These are phyloP conservation scores for Papilio gigon DNA, from an alignment of 2,888 invertebrate genomes.

Conservation along the genomic window DNA sequence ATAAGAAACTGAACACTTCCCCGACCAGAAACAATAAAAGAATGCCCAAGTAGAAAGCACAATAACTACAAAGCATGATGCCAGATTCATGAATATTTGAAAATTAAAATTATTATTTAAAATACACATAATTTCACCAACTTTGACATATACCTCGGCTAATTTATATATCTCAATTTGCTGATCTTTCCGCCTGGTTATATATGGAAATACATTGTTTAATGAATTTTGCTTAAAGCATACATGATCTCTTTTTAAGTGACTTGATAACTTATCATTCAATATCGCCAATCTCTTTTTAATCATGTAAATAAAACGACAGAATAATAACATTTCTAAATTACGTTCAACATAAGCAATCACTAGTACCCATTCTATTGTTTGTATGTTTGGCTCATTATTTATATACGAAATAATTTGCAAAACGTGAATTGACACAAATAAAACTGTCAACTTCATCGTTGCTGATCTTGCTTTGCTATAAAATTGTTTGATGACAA, in stretches of 20 bases:
- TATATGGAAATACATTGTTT: not conserved
- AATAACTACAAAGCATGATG: not conserved
- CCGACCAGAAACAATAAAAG: constrained; percentile 3
- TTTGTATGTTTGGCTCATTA: not conserved
- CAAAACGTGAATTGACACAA: constrained; percentile 6
- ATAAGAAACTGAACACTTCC: not conserved
- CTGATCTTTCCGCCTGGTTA: not conserved
- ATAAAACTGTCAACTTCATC: not conserved
- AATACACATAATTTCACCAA: not conserved
- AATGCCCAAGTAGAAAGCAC: not conserved
- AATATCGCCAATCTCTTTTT: constrained; percentile 10
- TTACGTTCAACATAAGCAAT: constrained; percentile 23
- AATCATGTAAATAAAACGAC: constrained; percentile 3
- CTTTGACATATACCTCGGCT: not conserved
- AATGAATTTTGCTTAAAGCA: not conserved
- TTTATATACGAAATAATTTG: not conserved
- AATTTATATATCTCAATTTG: not conserved
- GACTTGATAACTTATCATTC: not conserved
- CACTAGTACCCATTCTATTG: not conserved
- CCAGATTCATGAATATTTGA: constrained; percentile 1
- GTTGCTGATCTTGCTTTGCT: not conserved
- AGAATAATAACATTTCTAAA: constrained; percentile 14
- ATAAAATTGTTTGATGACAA: not conserved
- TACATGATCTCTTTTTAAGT: not conserved
- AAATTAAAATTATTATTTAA: constrained; percentile 15